A percentile compares a stretch with the other conserved stretches of the same genome.
Evolutionary conservation across 1,140 invertebrate genomes (phyloP).

Genomic region (Micrasema longulum): DNA sequence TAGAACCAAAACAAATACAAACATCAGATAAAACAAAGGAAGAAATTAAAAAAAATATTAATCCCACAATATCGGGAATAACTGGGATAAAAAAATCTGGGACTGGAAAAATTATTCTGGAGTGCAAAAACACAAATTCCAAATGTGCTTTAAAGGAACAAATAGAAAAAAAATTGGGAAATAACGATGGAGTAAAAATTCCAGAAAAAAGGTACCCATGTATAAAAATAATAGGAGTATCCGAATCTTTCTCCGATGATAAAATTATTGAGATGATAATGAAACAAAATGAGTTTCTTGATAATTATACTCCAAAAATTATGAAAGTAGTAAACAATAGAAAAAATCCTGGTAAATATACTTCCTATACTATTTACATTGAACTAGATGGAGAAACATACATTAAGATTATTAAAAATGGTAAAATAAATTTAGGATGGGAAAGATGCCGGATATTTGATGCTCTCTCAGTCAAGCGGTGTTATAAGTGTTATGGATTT

Average conservation of each 20-base stretch:
- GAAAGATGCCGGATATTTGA: background rate
- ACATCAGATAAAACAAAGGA: background rate
- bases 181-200: too few species aligned
- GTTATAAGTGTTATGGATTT: constrained; percentile 2
- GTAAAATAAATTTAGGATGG: background rate
- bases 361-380: too few species aligned
- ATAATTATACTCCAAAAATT: too few species aligned
- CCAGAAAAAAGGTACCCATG: background rate
- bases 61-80: too few species aligned
- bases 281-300: background rate
- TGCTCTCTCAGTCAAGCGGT: constrained; percentile 1
- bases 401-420: background rate
- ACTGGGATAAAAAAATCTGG: too few species aligned
- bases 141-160: too few species aligned
- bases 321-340: too few species aligned
- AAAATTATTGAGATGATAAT: background rate
- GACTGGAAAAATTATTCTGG: too few species aligned
- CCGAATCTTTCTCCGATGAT: too few species aligned
- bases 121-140: too few species aligned
- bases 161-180: too few species aligned
- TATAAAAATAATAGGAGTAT: background rate
- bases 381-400: background rate
- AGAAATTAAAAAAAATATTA: background rate
- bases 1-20: background rate
- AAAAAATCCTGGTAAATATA: too few species aligned